Percentiles rank a stretch among this genome's conserved stretches.
phyloP scores from a whole-genome alignment of 2,113 vertebrate species.

The Diadophis punctatus region DNA sequence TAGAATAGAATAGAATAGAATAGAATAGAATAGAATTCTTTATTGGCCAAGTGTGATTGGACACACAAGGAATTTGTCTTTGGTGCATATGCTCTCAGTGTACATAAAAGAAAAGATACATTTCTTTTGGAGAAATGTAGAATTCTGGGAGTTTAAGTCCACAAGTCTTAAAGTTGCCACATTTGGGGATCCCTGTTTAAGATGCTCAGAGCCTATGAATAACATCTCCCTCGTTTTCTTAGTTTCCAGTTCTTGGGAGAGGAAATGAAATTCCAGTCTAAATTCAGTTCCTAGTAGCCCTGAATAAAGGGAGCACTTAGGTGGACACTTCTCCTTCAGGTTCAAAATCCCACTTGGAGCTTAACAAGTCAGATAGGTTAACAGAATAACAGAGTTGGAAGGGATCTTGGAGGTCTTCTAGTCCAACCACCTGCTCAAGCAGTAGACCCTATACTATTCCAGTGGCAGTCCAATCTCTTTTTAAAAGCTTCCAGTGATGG shows the following conservation, averaged over 20 bases:
- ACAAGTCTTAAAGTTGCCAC: too few species aligned
- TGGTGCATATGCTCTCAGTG: too few species aligned
- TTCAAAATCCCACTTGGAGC: not conserved
- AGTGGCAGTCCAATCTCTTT: not conserved
- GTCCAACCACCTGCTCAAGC: not conserved
- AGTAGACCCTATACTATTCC: not conserved
- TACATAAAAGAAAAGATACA: too few species aligned
- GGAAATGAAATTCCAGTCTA: not conserved
- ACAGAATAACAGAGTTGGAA: not conserved
- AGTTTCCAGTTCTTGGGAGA: not conserved
- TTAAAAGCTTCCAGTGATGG: not conserved
- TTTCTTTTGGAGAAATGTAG: too few species aligned
- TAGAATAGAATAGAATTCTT: too few species aligned
- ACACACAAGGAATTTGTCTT: too few species aligned
- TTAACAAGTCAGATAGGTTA: not conserved
- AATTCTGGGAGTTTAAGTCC: too few species aligned
- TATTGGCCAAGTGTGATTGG: too few species aligned
- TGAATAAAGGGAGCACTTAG: not conserved
- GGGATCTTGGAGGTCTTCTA: not conserved
- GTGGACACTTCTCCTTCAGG: not conserved
- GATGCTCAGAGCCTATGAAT: not conserved
- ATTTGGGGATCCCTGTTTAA: too few species aligned
- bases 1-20: too few species aligned
- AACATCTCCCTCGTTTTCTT: not conserved
- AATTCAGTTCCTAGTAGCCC: not conserved